Percentiles rank a stretch among this genome's conserved stretches.
Evolutionary conservation across 2,888 invertebrate genomes (phyloP).

Genomic region (Capitulum mitella): DNA sequence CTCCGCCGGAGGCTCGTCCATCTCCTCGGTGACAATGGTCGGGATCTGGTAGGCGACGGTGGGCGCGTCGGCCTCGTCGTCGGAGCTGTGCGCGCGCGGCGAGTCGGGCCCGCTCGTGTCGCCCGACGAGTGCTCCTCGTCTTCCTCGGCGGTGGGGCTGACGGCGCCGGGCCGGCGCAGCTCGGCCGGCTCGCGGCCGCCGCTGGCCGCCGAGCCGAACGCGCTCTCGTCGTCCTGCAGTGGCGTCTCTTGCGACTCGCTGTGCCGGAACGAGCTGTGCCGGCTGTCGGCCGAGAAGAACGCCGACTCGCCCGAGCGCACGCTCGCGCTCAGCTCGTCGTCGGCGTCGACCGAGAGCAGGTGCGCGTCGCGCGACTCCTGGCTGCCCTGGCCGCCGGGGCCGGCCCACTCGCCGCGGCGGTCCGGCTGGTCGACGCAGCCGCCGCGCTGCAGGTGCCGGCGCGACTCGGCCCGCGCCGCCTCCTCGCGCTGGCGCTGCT

Average conservation of each 20-base stretch:
- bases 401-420: conserved; percentile 40
- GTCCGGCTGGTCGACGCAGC: conserved; percentile 40
- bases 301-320: conserved; percentile 36
- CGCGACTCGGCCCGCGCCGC: conserved; percentile 31
- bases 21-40: conserved; percentile 29
- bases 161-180: conserved; percentile 30
- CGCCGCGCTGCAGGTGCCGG: conserved; percentile 38
- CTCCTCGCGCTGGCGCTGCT: conserved; percentile 8
- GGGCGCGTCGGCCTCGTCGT: conserved; percentile 33
- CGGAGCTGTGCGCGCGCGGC: conserved; percentile 47
- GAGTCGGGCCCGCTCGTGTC: conserved; percentile 85
- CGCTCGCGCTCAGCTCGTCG: conserved; percentile 32
- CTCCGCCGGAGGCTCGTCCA: neutral
- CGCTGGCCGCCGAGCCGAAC: conserved; percentile 38
- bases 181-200: conserved; percentile 33
- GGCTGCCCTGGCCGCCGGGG: conserved; percentile 28
- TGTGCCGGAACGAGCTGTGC: conserved; percentile 32
- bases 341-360: conserved; percentile 27
- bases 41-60: conserved; percentile 28
- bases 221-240: conserved; percentile 36
- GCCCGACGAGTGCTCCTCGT: conserved; percentile 61
- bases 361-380: conserved; percentile 26
- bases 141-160: conserved; percentile 32
- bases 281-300: conserved; percentile 37
- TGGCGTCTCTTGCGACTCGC: conserved; percentile 32